Base-by-base conservation (phyloP, 1,140 invertebrate genomes). In the Micrasema longulum region DNA sequence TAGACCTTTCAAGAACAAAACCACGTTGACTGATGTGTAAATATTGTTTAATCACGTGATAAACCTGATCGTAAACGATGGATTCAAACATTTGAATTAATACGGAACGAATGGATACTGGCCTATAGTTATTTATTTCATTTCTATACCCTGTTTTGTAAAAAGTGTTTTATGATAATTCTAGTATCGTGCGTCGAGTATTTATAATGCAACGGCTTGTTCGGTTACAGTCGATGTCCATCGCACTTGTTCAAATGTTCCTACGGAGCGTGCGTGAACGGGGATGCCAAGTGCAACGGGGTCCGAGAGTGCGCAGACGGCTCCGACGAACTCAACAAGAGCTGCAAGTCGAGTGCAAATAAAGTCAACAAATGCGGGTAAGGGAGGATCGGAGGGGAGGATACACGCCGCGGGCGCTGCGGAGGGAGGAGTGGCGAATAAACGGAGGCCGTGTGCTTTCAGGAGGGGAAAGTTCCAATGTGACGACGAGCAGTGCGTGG, bases 251-350 rank as follows among this genome's bases (percentile, higher is more conserved):
- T 83, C 70, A 80, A 81, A 35, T 89, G 87, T 63, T 79, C 79
- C 1, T 88, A 88, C 67, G 87, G 89, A 74, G 89, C 87, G 31
- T 94, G 92, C 76, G 88, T 92, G 20, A 82, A 89, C 71, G 80
- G 82, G 7, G 83, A 85, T 52, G 87, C 87, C 6, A 87, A 89
- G 72, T 88, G 87, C 47, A 80, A 86, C 63, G 76, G 75, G 22
- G 80, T 82, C 23, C 71, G 77, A 38, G 89, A 94, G 78, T 95
- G 93, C 78, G 69, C 73, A 14, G 92, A 93, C 78, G 83, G 82
- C 5, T 86, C 87, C 1, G 91, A 92, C 76, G 91, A 92, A 80
- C 83, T 76, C 9, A 36, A 36, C 35, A 36, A 52, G 63, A 9
- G 66, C 16, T 62, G 57, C 38, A 35, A 11, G 22, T 10, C 9